Conservation (phyloP, 2,797 vertebrate genomes). For the Lophotriccus pileatus region DNA sequence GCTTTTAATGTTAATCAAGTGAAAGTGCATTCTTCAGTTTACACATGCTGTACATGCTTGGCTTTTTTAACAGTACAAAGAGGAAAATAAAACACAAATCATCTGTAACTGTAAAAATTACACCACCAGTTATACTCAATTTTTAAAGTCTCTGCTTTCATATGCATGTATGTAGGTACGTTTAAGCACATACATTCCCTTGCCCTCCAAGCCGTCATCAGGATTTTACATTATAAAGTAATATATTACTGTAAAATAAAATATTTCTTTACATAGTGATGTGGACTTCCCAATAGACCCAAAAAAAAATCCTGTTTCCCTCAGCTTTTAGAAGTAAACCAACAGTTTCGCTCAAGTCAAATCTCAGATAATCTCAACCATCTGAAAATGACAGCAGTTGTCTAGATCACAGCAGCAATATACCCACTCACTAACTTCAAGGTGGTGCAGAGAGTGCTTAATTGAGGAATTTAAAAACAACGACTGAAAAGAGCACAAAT, state of each 20-base stretch:
- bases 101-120: background rate
- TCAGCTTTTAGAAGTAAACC: conserved; percentile 42
- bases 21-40: background rate
- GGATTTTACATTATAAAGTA: background rate
- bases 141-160: background rate
- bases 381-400: conserved; percentile 52
- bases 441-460: conserved; percentile 21
- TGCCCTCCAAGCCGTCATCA: background rate
- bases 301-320: conserved; percentile 18
- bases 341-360: conserved; percentile 27
- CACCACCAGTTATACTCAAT: background rate
- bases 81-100: background rate
- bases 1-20: conserved; percentile 15
- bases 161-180: background rate
- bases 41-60: background rate
- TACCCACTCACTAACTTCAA: conserved; percentile 38
- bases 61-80: conserved; percentile 13
- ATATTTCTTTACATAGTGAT: background rate
- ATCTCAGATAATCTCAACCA: conserved; percentile 29
- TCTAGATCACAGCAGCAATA: conserved; percentile 29
- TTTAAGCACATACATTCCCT: background rate
- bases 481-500: conserved; percentile 34
- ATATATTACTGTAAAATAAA: background rate
- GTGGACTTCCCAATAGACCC: background rate
- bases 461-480: conserved; percentile 52